These are phyloP conservation scores for Peromyscus attwateri DNA, from an alignment of 2,797 vertebrate genomes.

Conservation along the genomic window DNA sequence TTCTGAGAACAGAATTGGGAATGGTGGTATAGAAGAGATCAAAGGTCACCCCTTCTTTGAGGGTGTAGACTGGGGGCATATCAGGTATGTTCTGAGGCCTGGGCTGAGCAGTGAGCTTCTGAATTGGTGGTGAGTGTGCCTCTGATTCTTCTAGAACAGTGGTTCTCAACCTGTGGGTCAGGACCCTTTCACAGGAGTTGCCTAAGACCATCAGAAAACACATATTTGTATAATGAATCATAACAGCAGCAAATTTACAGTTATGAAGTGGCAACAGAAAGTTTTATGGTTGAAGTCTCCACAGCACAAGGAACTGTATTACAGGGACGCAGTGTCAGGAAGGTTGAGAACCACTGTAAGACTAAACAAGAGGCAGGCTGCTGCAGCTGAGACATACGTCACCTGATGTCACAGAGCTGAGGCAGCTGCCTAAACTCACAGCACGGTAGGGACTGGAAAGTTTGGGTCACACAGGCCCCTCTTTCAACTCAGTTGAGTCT, in stretches of 20 bases:
- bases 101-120: not conserved
- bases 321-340: not conserved
- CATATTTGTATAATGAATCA: not conserved
- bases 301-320: not conserved
- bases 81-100: slow-evolving; percentile 90
- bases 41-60: slow-evolving; percentile 97
- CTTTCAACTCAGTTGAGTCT: not conserved
- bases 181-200: not conserved
- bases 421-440: not conserved
- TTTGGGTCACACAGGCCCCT: not conserved
- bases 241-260: not conserved
- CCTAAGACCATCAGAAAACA: not conserved
- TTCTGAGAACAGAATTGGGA: slow-evolving; percentile 96
- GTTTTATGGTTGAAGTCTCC: not conserved
- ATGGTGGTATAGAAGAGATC: slow-evolving; percentile 96
- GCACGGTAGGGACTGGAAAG: not conserved
- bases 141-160: not conserved
- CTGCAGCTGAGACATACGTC: not conserved
- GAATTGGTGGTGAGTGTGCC: not conserved
- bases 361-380: not conserved
- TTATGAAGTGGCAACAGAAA: not conserved
- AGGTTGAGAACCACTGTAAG: not conserved
- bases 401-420: not conserved
- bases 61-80: slow-evolving; percentile 98
- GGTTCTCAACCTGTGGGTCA: not conserved